Evolutionary conservation across 2,113 vertebrate species (phyloP), one percentile per base, ranked within the genome.

Genomic region (Ammospiza nelsoni): DNA sequence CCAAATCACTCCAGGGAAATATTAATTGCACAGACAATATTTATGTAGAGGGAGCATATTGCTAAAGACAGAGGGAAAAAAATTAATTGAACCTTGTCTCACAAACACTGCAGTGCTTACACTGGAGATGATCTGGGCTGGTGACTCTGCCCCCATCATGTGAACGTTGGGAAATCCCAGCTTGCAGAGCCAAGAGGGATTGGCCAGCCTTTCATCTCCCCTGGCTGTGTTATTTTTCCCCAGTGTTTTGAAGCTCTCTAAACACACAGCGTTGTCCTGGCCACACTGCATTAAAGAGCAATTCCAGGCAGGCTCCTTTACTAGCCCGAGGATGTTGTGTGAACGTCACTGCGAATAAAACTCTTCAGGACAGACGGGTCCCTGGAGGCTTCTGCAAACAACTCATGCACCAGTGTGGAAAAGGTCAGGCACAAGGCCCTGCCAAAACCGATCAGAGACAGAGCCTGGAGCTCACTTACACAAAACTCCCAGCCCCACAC

Each of bases 341-440:
- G 73, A 94, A 76, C 43, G 82, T 81, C 89, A 86, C 83, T 78
- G 57, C 46, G 92, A 93, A 88, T 96, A 94, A 95, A 94, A 74
- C 79, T 74, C 87, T 85, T 93, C 43, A 67, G 73, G 84, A 93
- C 9, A 77, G 67, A 87, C 23, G 25, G 55, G 54, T 89, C 95
- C 94, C 95, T 62, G 58, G 85, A 95, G 94, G 62, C 66, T 65
- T 81, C 79, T 80, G 73, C 51, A 84, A 96, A 84, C 69, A 95
- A 86, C 87, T 92, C 66, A 46, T 4, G 76, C 76, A 89, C 65
- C 76, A 89, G 37, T 8, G 69, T 44, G 81, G 84, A 96, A 94
- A 95, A 96, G 95, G 93, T 91, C 93, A 87, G 71, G 84, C 54
- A 80, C 24, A 35, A 80, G 17, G 35, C 87, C 52, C 23, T 54